Percentiles rank a stretch among this genome's conserved stretches.
Conservation (phyloP, 1,140 invertebrate genomes). For the Atta colombica region DNA sequence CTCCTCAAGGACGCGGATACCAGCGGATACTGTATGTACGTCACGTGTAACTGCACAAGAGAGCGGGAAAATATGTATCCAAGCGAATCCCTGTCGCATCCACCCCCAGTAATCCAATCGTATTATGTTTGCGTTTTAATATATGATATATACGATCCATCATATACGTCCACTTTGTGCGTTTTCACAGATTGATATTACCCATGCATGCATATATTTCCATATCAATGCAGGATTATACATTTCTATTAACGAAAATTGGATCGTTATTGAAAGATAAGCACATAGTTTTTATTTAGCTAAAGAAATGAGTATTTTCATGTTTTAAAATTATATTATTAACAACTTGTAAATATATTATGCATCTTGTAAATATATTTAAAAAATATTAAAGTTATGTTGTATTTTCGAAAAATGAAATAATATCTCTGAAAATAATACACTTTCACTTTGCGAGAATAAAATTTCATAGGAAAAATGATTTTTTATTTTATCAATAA, state of each 20-base stretch:
- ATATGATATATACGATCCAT: constrained; percentile 58
- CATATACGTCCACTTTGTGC: constrained; percentile 26
- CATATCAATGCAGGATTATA: neutral
- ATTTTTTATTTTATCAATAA: neutral
- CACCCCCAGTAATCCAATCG: constrained; percentile 59
- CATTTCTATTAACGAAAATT: neutral
- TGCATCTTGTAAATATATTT: neutral
- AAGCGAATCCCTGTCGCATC: neutral
- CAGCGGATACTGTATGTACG: neutral
- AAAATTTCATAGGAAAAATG: neutral
- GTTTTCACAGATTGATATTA: constrained; percentile 17
- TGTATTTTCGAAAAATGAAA: neutral
- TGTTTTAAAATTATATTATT: neutral
- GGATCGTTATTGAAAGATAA: neutral
- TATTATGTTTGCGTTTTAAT: constrained; percentile 48
- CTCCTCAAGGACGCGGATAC: constrained; percentile 19
- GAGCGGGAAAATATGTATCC: no score
- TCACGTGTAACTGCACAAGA: neutral
- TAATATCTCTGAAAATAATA: neutral
- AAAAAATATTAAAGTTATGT: neutral
- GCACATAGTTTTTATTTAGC: neutral
- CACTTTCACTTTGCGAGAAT: neutral
- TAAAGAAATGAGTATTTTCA: neutral
- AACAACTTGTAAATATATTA: neutral
- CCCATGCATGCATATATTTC: neutral